Base-by-base conservation (phyloP, 92 coral and sea anemone species). In the Zoanthus sociatus region DNA sequence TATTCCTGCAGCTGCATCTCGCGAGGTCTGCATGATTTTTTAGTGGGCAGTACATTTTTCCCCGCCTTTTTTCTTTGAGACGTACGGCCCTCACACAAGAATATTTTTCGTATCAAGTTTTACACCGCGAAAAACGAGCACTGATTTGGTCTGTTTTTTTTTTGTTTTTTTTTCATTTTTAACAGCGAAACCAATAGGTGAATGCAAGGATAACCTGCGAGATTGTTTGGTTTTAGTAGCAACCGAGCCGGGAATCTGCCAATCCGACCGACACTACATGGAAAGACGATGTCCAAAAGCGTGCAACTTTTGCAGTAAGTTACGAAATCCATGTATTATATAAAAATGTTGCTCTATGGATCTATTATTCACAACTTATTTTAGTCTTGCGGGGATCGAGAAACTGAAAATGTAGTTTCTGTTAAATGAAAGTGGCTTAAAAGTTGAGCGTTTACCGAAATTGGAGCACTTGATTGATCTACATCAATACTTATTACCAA, bases 241-340 rank as follows among this genome's bases (percentile, higher is more conserved):
- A 53, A 42, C 70, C 9, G 94, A 96, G 48, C 82, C 81, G 2
- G 90, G 92, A 11, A 87, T 85, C 66, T 96, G 99, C 79, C 33
- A 88, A 4, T 82, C 83, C 75, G 83, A 82, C 56, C 82, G 72
- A 50, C 72, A 74, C 33, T 79, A 67, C 78, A 96, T 93, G 95
- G 86, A 55, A 71, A 55, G 67, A 17, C 54, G 68, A 56, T 96
- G 99, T 26, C 92, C 99, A 2, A 89, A 85, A 72, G 87, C 98
- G 53, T 96, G 99, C 91, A 88, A 87, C 12, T 93, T 93, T 63
- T 96, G 98, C 83, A 90, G 98, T 96, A 87, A 96, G 98, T 94
- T 33, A 73, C n/a, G 13, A 7, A 66, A 53, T 42, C 26, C 30
- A 7, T 31, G 67, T 47, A 16, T 21, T n/a, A 51, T 9, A 78